Percentiles rank a stretch among this genome's conserved stretches.
Evolutionary conservation across 2,888 invertebrate genomes (phyloP).

Genomic region (Drosophila parthenogenetica): DNA sequence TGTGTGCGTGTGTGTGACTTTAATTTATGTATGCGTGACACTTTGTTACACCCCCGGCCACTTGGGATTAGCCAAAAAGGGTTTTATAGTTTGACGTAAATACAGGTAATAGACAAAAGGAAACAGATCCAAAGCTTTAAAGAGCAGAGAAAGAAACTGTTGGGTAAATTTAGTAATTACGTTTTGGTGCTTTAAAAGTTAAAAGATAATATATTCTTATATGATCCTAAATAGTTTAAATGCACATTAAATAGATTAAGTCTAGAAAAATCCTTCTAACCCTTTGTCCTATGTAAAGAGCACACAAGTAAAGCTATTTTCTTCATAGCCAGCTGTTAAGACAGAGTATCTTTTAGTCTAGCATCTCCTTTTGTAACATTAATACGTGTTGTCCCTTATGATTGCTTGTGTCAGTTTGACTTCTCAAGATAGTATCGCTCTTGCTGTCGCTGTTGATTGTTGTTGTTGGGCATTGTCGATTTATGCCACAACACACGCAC

Average conservation of each 20-base stretch:
- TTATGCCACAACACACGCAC: slow-evolving; percentile 47
- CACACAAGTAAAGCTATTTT: not conserved
- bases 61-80: not conserved
- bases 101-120: not conserved
- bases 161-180: no score
- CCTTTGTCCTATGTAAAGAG: no score
- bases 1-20: slow-evolving; percentile 51
- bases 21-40: slow-evolving; percentile 77
- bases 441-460: slow-evolving; percentile 43
- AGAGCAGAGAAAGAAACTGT: no score
- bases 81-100: not conserved
- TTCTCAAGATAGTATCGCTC: slow-evolving; percentile 52
- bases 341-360: not conserved
- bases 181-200: no score
- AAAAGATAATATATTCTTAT: no score
- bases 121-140: no score
- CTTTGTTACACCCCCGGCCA: slow-evolving; percentile 45
- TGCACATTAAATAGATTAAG: no score
- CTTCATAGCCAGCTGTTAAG: not conserved
- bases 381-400: slow-evolving; percentile 66
- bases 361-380: no score
- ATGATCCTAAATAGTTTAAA: no score
- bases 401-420: slow-evolving; percentile 56
- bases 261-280: no score
- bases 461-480: slow-evolving; percentile 57